Evolutionary conservation across 1,140 invertebrate genomes (phyloP).

Genomic region (Harlomillsia oculata): DNA sequence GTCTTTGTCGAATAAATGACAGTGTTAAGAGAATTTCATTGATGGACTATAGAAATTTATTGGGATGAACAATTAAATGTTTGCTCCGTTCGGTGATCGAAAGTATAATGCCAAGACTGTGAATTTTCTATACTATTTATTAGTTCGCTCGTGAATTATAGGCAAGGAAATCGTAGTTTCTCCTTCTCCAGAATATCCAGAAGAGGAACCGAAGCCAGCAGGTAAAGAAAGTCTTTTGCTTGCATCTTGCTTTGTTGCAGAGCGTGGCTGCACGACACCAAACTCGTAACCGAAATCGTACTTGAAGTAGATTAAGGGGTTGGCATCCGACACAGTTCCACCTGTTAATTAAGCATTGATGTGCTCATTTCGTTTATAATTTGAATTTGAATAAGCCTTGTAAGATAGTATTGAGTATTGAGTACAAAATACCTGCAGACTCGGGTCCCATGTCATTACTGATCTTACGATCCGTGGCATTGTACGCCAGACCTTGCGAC

Average conservation of each 20-base stretch:
- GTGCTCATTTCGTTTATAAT: not conserved
- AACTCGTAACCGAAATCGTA: constrained; percentile 75
- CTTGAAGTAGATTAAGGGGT: constrained; percentile 62
- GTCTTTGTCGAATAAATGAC: too few species aligned
- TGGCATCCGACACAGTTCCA: constrained; percentile 33
- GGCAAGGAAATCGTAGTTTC: constrained; percentile 51
- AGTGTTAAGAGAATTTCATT: too few species aligned
- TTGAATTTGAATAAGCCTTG: not conserved
- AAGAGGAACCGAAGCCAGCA: too few species aligned
- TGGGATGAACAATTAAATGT: too few species aligned
- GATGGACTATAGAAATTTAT: too few species aligned
- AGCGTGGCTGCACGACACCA: constrained; percentile 56
- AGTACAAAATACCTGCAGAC: not conserved
- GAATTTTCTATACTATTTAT: too few species aligned
- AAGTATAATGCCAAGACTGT: too few species aligned
- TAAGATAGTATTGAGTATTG: not conserved
- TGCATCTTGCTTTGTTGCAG: constrained; percentile 42
- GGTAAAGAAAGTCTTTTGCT: constrained; percentile 7
- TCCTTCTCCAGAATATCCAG: constrained; percentile 37
- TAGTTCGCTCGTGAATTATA: constrained; percentile 51
- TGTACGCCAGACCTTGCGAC: constrained; percentile 18
- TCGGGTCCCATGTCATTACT: not conserved
- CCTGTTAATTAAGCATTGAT: too few species aligned
- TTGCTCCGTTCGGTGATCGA: too few species aligned
- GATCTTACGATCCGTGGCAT: constrained; percentile 12